Base-by-base conservation (phyloP, 2,113 vertebrate species). In the Sander vitreus region DNA sequence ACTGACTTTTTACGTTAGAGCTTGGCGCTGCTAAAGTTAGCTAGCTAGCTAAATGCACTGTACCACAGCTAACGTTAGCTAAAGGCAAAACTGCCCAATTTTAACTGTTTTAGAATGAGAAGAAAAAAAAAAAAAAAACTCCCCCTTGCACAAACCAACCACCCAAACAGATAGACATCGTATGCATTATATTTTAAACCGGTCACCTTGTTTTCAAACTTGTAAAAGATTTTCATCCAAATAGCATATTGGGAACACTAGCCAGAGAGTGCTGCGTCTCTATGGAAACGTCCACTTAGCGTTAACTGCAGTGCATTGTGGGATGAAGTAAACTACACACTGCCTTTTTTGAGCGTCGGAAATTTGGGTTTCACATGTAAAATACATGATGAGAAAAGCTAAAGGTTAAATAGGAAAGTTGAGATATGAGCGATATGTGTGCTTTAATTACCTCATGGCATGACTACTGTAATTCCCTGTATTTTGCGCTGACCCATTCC, bases 201-300 rank as follows among this genome's bases (percentile, higher is more conserved):
- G 2, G n/a, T 80, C 54, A 85, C 79, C 76, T 59, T 50, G 53
- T 58, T 27, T 69, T 5, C 36, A 4, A 6, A 30, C 12, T 8
- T 47, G 3, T 23, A 11, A 63, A 47, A 3, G 30, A 14, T 39
- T 58, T 68, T 81, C 18, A 80, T 71, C 50, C 45, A 73, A 4
- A 4, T 63, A 69, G 14, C 36, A 67, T 89, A 59, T 55, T 19
- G 33, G 0, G 1, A 57, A 23, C 39, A 10, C n/a, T 64, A 47
- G 8, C 64, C 3, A 62, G 13, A 25, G 45, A 33, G 58, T 69
- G 81, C 54, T n/a, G 59, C 43, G 91, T 94, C 91, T 91, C 94
- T 88, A 95, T 95, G 93, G 89, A 92, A 95, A 95, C 93, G 55
- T n/a, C 16, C 2, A 39, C 18, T 13, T 27, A 19, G 11, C 58